Percentiles rank a stretch among this genome's conserved stretches.
Evolutionary conservation across 2,888 invertebrate species (phyloP).

Genomic region (Habroteleia sp.): DNA sequence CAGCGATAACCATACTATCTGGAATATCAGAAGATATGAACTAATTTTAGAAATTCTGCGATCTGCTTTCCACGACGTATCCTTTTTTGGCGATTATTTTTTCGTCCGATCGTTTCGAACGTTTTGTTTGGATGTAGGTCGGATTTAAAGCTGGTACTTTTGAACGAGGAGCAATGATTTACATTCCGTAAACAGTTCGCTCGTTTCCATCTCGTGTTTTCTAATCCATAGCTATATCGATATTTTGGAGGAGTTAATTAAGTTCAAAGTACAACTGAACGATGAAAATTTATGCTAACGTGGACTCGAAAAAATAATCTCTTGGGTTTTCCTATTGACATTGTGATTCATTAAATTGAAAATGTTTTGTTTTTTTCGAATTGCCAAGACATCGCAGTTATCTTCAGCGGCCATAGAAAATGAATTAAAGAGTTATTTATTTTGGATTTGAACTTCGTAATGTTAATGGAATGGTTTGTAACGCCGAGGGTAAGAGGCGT

Average conservation of each 20-base stretch:
- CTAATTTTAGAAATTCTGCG: conserved; percentile 18
- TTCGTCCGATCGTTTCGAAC: background rate
- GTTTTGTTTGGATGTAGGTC: background rate
- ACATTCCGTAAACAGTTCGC: background rate
- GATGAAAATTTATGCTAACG: too few species aligned
- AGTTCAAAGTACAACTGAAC: too few species aligned
- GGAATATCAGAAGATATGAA: conserved; percentile 26
- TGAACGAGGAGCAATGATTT: background rate
- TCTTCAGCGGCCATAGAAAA: too few species aligned
- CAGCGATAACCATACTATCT: conserved; percentile 18
- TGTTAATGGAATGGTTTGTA: conserved; percentile 32
- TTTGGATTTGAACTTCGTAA: conserved; percentile 30
- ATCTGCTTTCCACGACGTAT: background rate
- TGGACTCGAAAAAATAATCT: too few species aligned
- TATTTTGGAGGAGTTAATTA: too few species aligned
- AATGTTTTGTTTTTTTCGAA: too few species aligned
- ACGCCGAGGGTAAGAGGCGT: conserved; percentile 18
- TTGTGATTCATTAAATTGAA: too few species aligned
- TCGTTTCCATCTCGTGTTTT: too few species aligned
- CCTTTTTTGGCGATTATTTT: background rate
- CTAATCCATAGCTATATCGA: too few species aligned
- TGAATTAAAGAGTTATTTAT: conserved; percentile 26
- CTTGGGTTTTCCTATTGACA: too few species aligned
- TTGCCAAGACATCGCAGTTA: too few species aligned
- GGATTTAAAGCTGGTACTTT: background rate